phyloP scores from a whole-genome alignment of 2,797 vertebrate genomes.

The Tapirus indicus region DNA sequence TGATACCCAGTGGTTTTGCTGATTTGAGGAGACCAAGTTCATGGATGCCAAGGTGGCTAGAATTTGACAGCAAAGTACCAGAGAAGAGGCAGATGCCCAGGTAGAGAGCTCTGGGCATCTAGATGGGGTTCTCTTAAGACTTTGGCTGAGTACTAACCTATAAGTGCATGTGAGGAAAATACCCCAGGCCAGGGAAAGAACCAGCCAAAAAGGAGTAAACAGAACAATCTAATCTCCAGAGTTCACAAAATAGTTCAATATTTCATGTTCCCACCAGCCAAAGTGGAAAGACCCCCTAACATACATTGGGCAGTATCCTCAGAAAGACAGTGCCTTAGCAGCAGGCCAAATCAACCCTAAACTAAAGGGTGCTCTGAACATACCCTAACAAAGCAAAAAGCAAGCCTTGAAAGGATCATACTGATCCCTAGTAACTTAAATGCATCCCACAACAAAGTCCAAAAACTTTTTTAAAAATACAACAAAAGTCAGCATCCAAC shows the following conservation, averaged over 20 bases:
- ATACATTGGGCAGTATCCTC: not conserved
- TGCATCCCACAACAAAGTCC: not conserved
- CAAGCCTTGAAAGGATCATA: slow-evolving; percentile 27
- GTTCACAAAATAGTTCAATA: not conserved
- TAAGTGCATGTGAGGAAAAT: not conserved
- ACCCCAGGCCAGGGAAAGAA: not conserved
- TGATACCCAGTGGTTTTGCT: not conserved
- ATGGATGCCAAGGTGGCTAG: not conserved
- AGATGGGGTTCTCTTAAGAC: not conserved
- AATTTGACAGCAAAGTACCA: slow-evolving; percentile 1
- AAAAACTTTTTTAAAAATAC: not conserved
- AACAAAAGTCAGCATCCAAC: not conserved
- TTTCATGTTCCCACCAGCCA: not conserved
- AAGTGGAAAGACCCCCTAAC: not conserved
- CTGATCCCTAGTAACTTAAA: not conserved
- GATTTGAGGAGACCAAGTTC: not conserved
- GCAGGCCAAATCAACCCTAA: not conserved
- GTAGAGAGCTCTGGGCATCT: not conserved
- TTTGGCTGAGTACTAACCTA: not conserved
- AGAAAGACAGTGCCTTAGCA: not conserved
- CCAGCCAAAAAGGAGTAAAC: not conserved
- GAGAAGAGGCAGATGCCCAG: not conserved
- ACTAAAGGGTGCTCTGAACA: not conserved
- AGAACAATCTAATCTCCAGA: not conserved
- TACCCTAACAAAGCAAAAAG: not conserved